phyloP scores from a whole-genome alignment of 2,888 invertebrate genomes.

The Siphonodentalium dalli region DNA sequence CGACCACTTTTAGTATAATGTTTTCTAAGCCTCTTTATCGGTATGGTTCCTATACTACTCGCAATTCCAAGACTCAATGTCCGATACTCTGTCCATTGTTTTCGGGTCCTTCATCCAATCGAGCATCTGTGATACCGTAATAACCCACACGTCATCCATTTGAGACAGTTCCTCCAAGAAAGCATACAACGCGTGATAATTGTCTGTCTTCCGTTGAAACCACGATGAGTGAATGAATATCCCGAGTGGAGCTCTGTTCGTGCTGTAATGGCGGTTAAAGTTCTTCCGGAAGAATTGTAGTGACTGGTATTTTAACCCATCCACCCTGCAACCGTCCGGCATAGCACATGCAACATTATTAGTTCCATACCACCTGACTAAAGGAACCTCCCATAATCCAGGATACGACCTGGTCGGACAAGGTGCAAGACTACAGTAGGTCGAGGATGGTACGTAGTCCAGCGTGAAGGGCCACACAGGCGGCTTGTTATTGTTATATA shows the following conservation, averaged over 20 bases:
- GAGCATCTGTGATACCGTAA: conserved; percentile 32
- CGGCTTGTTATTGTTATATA: conserved; percentile 83
- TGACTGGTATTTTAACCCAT: conserved; percentile 23
- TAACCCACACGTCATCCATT: conserved; percentile 37
- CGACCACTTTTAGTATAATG: no score
- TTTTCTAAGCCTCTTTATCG: no score
- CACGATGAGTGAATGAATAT: conserved; percentile 82
- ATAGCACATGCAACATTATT: conserved; percentile 44
- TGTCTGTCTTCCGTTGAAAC: conserved; percentile 68
- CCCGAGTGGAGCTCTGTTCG: conserved; percentile 78
- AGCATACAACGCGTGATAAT: conserved; percentile 28
- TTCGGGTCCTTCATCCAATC: conserved; percentile 39
- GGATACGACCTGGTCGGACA: conserved; percentile 54
- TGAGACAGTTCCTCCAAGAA: conserved; percentile 30
- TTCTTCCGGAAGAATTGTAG: conserved; percentile 73
- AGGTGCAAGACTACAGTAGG: conserved; percentile 32
- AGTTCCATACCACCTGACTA: conserved; percentile 60
- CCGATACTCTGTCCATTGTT: conserved; percentile 12
- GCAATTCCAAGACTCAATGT: conserved; percentile 26
- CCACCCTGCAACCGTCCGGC: conserved; percentile 40
- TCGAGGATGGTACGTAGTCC: conserved; percentile 69
- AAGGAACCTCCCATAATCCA: conserved; percentile 74
- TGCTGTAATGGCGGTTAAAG: conserved; percentile 75
- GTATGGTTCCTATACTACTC: no score
- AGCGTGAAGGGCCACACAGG: conserved; percentile 95